Base-by-base conservation (phyloP, 2,113 vertebrate species). In the Rhynchomys soricoides region DNA sequence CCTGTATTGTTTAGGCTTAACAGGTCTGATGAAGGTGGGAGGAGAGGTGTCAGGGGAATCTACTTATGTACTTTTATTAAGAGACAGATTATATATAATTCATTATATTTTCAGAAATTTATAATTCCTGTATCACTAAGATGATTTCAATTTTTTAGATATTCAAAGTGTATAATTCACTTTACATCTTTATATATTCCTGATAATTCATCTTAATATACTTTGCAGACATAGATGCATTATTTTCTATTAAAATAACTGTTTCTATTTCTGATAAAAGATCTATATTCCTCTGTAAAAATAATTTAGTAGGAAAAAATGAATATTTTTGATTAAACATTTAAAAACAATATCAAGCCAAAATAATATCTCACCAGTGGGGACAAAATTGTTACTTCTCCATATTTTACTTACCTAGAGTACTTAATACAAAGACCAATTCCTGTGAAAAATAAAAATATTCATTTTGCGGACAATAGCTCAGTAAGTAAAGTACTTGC, bases 291-390 rank as follows among this genome's bases (percentile, higher is more conserved):
- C 75, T 2, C 12, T 59, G 3, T 92, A 40, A 73, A 64, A 95
- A 89, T 64, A 26, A 62, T 45, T 1, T 64, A 90, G 62, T 89
- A 43, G n/a, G 5, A 95, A 95, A 87, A 10, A 24, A 91, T 90
- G 52, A 66, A 66, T 40, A 82, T 86, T 83, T 89, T 91, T 87
- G 40, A 66, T 86, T 11, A 91, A 21, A 24, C 17, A 73, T 55
- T 85, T 86, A 89, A 96, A 94, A 59, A 21, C 66, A 92, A 50
- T 86, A 7, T 95, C 34, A 77, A 81, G 73, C 89, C 79, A 86
- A 96, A 81, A 24, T 93, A 82, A 73, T 83, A 83, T 74, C 52
- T 96, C 86, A 37, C 13, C 17, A 78, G 3, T 48, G 37, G 71
- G 0, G 12, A 82, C 52, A 89, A 93, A 95, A 50, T 86, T 81